Conservation (phyloP, 2,797 vertebrate species). For the Kryptolebias ocellatus region DNA sequence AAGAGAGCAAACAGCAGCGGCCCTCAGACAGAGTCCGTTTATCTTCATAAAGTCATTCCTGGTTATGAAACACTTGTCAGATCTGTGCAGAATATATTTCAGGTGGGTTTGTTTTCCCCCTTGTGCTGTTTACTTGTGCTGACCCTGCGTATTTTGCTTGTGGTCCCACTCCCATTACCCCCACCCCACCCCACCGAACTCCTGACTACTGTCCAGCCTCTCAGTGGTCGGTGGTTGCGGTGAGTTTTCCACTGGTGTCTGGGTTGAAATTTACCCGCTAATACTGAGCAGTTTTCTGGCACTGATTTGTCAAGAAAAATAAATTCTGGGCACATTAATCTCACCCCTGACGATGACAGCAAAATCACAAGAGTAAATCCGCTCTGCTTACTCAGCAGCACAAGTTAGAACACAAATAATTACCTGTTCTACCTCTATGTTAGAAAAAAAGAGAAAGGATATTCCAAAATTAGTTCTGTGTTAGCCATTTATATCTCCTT, state of each 20-base stretch:
- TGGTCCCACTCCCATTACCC: slow-evolving; percentile 58
- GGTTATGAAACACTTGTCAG: slow-evolving; percentile 68
- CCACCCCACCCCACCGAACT: slow-evolving; percentile 57
- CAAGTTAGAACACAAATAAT: slow-evolving; percentile 27
- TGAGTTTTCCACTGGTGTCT: slow-evolving; percentile 76
- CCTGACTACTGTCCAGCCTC: slow-evolving; percentile 73
- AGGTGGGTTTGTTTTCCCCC: slow-evolving; percentile 69
- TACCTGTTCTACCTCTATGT: not conserved
- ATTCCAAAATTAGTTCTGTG: not conserved
- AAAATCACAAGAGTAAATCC: slow-evolving; percentile 49
- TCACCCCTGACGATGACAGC: slow-evolving; percentile 62
- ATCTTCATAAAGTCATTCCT: slow-evolving; percentile 50
- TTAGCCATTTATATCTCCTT: not conserved
- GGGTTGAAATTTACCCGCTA: slow-evolving; percentile 71
- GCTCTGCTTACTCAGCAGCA: slow-evolving; percentile 34
- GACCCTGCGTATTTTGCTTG: slow-evolving; percentile 82
- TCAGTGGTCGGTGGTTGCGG: slow-evolving; percentile 77
- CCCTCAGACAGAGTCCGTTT: slow-evolving; percentile 47
- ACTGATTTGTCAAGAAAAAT: slow-evolving; percentile 62
- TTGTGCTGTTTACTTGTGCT: slow-evolving; percentile 77
- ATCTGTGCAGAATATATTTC: slow-evolving; percentile 69
- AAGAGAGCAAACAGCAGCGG: slow-evolving; percentile 45
- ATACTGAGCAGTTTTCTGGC: slow-evolving; percentile 53
- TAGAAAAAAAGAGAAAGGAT: not conserved
- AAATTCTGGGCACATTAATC: slow-evolving; percentile 68